phyloP scores from a whole-genome alignment of 2,888 invertebrate genomes.

The Drosophila paranaensis region DNA sequence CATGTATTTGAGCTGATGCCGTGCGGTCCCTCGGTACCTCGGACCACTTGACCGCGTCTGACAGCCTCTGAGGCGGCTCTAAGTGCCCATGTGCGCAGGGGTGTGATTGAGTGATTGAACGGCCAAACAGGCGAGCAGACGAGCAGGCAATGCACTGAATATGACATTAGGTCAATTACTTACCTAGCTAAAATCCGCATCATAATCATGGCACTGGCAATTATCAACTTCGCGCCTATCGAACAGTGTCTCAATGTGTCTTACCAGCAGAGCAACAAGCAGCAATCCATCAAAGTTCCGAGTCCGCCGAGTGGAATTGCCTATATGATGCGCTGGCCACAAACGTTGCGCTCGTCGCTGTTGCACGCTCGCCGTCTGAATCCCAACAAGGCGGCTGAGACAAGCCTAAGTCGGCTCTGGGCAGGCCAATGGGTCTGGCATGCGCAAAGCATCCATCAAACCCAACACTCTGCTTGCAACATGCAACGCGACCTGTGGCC shows the following conservation, averaged over 20 bases:
- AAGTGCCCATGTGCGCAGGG: constrained; percentile 30
- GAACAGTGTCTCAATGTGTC: neutral
- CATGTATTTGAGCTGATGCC: constrained; percentile 22
- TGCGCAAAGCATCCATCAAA: constrained; percentile 60
- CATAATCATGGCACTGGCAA: constrained; percentile 23
- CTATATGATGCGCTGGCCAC: neutral
- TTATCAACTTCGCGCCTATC: neutral
- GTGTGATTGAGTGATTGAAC: constrained; percentile 37
- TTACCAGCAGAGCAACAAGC: constrained; percentile 16
- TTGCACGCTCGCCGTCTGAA: constrained; percentile 49
- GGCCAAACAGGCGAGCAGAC: constrained; percentile 5
- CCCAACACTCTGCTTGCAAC: constrained; percentile 33
- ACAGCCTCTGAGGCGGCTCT: constrained; percentile 39
- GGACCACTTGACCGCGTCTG: constrained; percentile 61
- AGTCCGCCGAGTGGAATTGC: constrained; percentile 8
- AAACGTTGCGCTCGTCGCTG: constrained; percentile 41
- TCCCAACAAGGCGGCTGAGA: constrained; percentile 58
- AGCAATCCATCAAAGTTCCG: constrained; percentile 36
- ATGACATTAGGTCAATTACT: constrained; percentile 33
- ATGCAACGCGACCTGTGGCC: constrained; percentile 12
- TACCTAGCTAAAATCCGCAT: constrained; percentile 43
- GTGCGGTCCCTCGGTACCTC: constrained; percentile 20
- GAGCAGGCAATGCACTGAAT: constrained; percentile 17
- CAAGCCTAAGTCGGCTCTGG: constrained; percentile 51
- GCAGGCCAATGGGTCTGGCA: constrained; percentile 51